Evolutionary conservation across 2,113 vertebrate genomes (phyloP), one percentile per base, ranked within the genome.

Genomic region (Pogona vitticeps): DNA sequence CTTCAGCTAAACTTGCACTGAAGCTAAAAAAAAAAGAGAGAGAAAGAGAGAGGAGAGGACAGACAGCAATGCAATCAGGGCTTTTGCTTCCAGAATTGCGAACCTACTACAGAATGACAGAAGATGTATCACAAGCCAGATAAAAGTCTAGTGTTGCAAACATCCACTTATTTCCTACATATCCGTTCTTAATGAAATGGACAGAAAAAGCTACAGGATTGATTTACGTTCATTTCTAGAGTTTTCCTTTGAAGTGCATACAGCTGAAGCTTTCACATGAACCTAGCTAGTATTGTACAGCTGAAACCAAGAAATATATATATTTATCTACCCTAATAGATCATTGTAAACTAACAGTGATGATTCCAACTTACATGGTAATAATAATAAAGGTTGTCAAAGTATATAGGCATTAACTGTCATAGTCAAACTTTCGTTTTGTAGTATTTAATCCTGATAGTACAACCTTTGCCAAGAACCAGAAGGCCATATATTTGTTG

Each of bases 11-110:
- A 70, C 81, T 84, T 65, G 20, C 76, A 86, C 7, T 88, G 90
- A 90, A 90, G 86, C 90, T 88, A 91, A 94, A 93, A 83, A 93
- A 87, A 89, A 92, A 80, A 71, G 78, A 87, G 20, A 20, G 68
- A n/a, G 88, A 83, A 9, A 1, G 21, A 17, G 40, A 28, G 6
- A 65, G 21, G 21, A 18, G 23, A 15, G 17, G 31, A 20, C 18
- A 67, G 65, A 82, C 85, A 46, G 91, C 82, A 52, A 65, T 36
- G 40, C 70, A 70, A 89, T 78, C 33, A 61, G 5, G 72, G 46
- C 83, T 79, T 40, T 85, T 83, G 40, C 61, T 89, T 88, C 77
- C 70, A 20, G 1, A 87, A 83, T 10, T 28, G 21, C 21, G n/a
- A 20, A 73, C 58, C 72, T 80, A 72, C 76, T 80, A 73, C 80